Percentiles rank a stretch among this genome's conserved stretches.
Evolutionary conservation across 2,113 vertebrate genomes (phyloP).

Genomic region (Xyliphius kryptos): DNA sequence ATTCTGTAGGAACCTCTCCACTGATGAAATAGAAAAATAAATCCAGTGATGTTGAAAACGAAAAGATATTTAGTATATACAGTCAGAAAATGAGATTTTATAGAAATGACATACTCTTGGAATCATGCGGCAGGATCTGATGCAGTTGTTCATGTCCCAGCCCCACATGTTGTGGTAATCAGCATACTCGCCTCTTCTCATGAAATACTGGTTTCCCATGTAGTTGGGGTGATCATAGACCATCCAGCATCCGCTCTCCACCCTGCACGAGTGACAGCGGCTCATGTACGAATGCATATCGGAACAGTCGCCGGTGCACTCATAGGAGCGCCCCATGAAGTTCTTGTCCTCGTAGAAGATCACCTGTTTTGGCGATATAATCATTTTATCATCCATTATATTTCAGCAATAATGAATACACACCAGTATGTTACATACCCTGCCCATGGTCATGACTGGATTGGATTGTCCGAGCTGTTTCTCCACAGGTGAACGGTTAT

Average conservation of each 20-base stretch:
- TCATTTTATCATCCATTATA: background rate
- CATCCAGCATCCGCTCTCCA: slow-evolving; percentile 48
- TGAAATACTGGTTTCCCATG: slow-evolving; percentile 41
- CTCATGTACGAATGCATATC: slow-evolving; percentile 48
- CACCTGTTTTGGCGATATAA: slow-evolving; percentile 38
- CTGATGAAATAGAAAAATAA: background rate
- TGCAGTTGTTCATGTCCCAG: slow-evolving; percentile 14
- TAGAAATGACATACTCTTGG: background rate
- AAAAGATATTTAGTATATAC: background rate
- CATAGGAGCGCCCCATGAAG: slow-evolving; percentile 59
- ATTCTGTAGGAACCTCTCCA: slow-evolving; percentile 21
- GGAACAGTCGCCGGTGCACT: slow-evolving; percentile 58
- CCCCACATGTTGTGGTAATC: slow-evolving; percentile 52
- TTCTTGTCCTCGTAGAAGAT: slow-evolving; percentile 62
- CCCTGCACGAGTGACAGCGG: slow-evolving; percentile 41
- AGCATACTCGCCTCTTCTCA: slow-evolving; percentile 42
- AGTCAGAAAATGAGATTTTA: background rate
- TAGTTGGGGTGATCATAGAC: slow-evolving; percentile 38
- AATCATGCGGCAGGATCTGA: slow-evolving; percentile 20
- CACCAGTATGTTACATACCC: slow-evolving; percentile 4
- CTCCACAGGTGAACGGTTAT: background rate
- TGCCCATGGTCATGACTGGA: slow-evolving; percentile 15
- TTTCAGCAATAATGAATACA: background rate
- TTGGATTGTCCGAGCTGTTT: slow-evolving; percentile 10
- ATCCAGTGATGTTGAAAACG: background rate